Base-by-base conservation (phyloP, 2,113 vertebrate genomes). In the Burhinus oedicnemus region DNA sequence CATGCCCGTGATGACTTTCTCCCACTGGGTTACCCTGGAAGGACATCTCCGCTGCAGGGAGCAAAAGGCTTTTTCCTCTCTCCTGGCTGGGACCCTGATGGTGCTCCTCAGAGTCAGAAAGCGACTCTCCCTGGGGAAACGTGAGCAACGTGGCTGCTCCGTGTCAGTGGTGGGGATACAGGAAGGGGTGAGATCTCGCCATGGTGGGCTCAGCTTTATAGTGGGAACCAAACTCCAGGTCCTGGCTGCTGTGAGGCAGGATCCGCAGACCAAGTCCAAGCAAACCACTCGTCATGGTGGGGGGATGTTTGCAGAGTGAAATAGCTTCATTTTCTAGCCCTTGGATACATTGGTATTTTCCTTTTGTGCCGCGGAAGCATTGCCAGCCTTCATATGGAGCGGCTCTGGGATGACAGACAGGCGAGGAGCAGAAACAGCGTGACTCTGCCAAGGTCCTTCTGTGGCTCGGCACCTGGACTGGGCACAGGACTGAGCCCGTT, bases 381-480 rank as follows among this genome's bases (percentile, higher is more conserved):
- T 5, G 4, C 26, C 40, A 70, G 44, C 40, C 29, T 51, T 30
- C 44, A 17, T 6, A 27, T 1, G 34, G 45, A 90, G 40, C 0
- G 3, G 62, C 27, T 61, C 66, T 5, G 40, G 12, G 64, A n/a
- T 26, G 49, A 77, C 5, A 74, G 52, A 38, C 12, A 10, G 45
- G 40, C 0, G 4, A 62, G 36, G 15, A 84, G 74, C 65, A 72
- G 42, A 40, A 62, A n/a, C 36, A n/a, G 10, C 0, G 0, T 13
- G 58, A 21, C 42, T 34, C 29, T 90, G 47, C 22, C 30, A 25
- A 54, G 20, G 30, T 57, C 42, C 74, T 64, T 23, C 79, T 49
- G 60, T 29, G 36, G n/a, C 71, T 58, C 1, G 5, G 62, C 45
- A 42, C 52, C 42, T 72, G 87, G 23, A 4, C 32, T 15, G 34